Conservation (phyloP, 2,797 vertebrate genomes). For the Acipenser transmontanus region DNA sequence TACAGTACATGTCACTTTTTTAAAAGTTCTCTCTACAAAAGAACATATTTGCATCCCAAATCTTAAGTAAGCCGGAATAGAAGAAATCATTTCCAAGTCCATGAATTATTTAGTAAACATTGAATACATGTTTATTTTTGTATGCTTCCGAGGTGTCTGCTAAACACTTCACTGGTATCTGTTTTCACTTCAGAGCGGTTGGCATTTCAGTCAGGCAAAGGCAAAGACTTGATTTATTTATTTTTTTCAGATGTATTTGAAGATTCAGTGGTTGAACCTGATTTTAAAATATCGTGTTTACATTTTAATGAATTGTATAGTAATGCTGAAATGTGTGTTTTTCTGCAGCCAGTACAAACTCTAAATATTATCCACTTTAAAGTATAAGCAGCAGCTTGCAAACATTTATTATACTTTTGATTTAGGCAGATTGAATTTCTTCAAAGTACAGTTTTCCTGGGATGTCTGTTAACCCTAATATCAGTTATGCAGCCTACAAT, state of each 20-base stretch:
- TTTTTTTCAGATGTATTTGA: background rate
- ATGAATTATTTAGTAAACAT: slow-evolving; percentile 6
- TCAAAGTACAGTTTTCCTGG: too few species aligned
- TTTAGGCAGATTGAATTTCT: too few species aligned
- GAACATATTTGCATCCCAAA: slow-evolving; percentile 8
- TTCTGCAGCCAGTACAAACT: background rate
- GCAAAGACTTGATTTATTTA: background rate
- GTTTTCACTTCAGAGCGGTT: slow-evolving; percentile 29
- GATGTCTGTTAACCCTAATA: too few species aligned
- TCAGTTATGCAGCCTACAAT: too few species aligned
- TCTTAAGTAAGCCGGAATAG: background rate
- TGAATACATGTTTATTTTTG: slow-evolving; percentile 2
- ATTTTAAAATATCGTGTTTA: background rate
- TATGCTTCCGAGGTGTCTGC: slow-evolving; percentile 12
- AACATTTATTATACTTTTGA: too few species aligned
- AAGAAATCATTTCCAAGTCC: background rate
- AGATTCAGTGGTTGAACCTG: background rate
- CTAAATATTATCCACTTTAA: too few species aligned
- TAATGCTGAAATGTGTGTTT: background rate
- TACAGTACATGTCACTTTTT: too few species aligned
- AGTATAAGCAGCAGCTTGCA: too few species aligned
- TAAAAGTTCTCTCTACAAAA: slow-evolving; percentile 1
- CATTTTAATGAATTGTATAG: background rate
- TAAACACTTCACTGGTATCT: slow-evolving; percentile 16
- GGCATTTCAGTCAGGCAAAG: slow-evolving; percentile 6